phyloP scores from a whole-genome alignment of 2,113 vertebrate genomes.

The Nesoenas mayeri region DNA sequence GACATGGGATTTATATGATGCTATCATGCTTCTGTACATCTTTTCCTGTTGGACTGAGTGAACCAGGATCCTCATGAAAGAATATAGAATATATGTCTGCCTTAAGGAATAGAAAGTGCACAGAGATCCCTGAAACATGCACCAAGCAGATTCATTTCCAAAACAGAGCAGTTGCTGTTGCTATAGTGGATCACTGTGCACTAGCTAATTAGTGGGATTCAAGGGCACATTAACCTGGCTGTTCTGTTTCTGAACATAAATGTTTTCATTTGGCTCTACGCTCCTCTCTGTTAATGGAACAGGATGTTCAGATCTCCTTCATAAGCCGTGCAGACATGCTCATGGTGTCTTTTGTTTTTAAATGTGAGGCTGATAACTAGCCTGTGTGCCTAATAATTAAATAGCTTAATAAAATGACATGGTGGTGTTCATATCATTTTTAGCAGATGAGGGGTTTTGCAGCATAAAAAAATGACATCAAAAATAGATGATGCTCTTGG shows the following conservation, averaged over 20 bases:
- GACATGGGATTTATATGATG: not conserved
- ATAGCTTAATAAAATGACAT: not conserved
- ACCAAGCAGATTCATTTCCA: not conserved
- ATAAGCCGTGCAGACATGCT: slow-evolving; percentile 11
- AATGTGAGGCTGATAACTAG: not conserved
- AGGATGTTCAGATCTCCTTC: slow-evolving; percentile 7
- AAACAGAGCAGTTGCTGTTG: not conserved
- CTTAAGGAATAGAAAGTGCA: not conserved
- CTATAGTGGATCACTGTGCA: not conserved
- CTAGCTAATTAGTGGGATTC: not conserved
- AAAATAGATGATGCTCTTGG: not conserved
- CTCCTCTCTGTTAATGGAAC: slow-evolving; percentile 2
- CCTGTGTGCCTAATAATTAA: not conserved
- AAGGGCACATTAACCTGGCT: not conserved
- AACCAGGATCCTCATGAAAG: not conserved
- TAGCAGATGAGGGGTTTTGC: not conserved
- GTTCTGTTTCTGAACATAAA: slow-evolving; percentile 24
- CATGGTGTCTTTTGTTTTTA: slow-evolving; percentile 19
- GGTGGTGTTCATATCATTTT: not conserved
- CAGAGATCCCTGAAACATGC: not conserved
- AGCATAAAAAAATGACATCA: not conserved
- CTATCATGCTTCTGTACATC: not conserved
- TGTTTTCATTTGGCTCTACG: not conserved
- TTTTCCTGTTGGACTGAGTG: not conserved
- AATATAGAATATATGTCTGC: not conserved